phyloP scores from a whole-genome alignment of 2,113 vertebrate genomes.

The Struthidea cinerea region DNA sequence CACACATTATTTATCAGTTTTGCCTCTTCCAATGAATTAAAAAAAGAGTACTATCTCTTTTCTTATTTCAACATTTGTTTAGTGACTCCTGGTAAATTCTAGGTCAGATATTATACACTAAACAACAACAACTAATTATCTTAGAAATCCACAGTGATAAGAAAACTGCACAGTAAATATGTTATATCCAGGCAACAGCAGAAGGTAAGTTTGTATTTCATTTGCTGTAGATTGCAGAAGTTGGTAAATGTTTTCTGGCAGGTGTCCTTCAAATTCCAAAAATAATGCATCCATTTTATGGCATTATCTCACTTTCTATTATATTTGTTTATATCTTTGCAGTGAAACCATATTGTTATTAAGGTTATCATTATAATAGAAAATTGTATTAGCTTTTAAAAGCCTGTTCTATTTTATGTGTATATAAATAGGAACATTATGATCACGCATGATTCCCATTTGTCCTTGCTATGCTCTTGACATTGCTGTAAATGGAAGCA shows the following conservation, averaged over 20 bases:
- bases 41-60: background rate
- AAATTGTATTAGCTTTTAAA: constrained; percentile 57
- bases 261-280: constrained; percentile 35
- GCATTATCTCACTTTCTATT: constrained; percentile 37
- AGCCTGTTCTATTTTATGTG: constrained; percentile 39
- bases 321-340: constrained; percentile 38
- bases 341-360: constrained; percentile 54
- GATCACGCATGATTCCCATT: background rate
- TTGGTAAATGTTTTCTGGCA: constrained; percentile 1
- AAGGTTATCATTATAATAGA: constrained; percentile 42
- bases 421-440: constrained; percentile 49
- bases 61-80: background rate
- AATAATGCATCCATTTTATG: background rate
- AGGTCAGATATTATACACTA: background rate
- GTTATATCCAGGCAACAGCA: background rate
- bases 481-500: background rate
- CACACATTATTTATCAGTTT: background rate
- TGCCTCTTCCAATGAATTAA: background rate
- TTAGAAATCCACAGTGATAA: background rate
- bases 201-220: constrained; percentile 3
- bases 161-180: background rate
- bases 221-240: background rate
- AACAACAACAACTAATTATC: background rate
- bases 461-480: constrained; percentile 28
- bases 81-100: background rate